A percentile compares a stretch with the other conserved stretches of the same genome.
Conservation (phyloP, 2,113 vertebrate species). For the Octodon degus region DNA sequence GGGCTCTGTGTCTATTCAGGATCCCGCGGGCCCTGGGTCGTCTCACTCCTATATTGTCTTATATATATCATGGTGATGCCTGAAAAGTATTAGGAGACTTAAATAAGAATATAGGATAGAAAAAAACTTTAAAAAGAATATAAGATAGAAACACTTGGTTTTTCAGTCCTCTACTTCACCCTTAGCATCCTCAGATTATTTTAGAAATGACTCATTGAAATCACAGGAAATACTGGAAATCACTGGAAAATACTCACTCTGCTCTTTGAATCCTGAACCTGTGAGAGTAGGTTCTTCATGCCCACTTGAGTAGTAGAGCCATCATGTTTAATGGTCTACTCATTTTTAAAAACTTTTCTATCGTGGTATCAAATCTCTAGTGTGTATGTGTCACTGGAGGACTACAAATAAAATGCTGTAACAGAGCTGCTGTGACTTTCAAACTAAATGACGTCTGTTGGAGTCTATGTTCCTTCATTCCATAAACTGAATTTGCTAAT, state of each 20-base stretch:
- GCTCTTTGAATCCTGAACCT: not conserved
- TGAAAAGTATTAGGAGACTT: not conserved
- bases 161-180: not conserved
- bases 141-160: not conserved
- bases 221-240: no score
- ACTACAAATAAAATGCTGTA: slow-evolving; percentile 5
- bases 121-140: not conserved
- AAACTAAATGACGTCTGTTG: not conserved
- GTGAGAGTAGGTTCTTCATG: not conserved
- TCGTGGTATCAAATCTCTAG: not conserved
- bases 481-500: slow-evolving; percentile 51
- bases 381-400: not conserved
- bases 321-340: not conserved
- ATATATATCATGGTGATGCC: not conserved
- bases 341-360: not conserved
- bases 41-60: not conserved
- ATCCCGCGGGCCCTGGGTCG: no score
- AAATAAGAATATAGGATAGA: not conserved
- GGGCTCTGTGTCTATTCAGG: no score
- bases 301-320: not conserved
- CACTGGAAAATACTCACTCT: not conserved
- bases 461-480: not conserved
- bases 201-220: no score
- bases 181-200: not conserved
- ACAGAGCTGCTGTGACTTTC: not conserved